Evolutionary conservation across 1,140 invertebrate genomes (phyloP), one percentile per base, ranked within the genome.

Genomic region (Drosophila carrolli): DNA sequence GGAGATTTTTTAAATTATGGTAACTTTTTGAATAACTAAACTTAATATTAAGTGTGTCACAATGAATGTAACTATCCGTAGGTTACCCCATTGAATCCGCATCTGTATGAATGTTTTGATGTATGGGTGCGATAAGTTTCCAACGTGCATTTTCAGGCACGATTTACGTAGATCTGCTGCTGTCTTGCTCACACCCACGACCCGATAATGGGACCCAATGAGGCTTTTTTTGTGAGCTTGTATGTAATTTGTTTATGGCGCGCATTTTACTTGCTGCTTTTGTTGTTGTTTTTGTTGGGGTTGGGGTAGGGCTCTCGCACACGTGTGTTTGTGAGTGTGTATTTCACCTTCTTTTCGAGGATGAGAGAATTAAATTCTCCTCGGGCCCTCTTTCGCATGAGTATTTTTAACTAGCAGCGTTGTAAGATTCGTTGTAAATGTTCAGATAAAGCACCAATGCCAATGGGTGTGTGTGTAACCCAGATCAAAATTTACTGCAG

Each of bases 161-260:
- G 55, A 57, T 57, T 66, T 71, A 57, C 65, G 59, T 73, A 71
- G 60, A 50, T 62, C 62, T 53, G 38, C 55, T 70, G 81, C 70
- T 57, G 48, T 75, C 54, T 40, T 58, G 40, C 68, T 73, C 70
- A 23, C 71, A 46, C 55, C 23, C 19, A 60, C 29, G 5, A 23
- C n/a, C 32, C 50, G 38, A 27, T 10, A 41, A 68, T 66, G 46
- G 58, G 46, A 11, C 32, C 37, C 8, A 32, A 27, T 40, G 66
- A 19, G 65, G 37, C 67, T 57, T 57, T 41, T 35, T 70, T 48
- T 23, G 63, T 56, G 16, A 32, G 50, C 43, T 53, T 51, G 48
- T 68, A 46, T 77, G 29, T 46, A 70, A 78, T 83, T 89, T 88
- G 84, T 83, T 88, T 88, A 88, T 89, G 84, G 84, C 83, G 83